A percentile compares a stretch with the other conserved stretches of the same genome.
Conservation (phyloP, 2,113 vertebrate species). For the Cromileptes altivelis region DNA sequence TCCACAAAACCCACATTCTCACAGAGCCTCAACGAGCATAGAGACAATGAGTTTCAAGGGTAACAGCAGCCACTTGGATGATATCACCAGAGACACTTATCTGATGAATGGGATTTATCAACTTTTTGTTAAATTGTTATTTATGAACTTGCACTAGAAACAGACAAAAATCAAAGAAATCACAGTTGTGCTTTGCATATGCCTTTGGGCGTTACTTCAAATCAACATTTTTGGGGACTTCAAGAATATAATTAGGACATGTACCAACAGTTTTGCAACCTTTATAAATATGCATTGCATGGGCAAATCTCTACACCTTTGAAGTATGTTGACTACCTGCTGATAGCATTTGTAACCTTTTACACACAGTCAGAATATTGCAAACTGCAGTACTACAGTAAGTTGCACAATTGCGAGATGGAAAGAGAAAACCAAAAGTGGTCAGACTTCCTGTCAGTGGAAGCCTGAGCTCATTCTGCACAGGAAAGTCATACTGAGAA, state of each 20-base stretch:
- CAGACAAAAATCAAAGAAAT: neutral
- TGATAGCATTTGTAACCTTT: neutral
- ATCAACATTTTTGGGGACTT: neutral
- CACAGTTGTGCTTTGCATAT: neutral
- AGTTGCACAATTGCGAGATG: rapidly evolving
- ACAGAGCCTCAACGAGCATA: slow-evolving; percentile 6
- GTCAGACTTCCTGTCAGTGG: neutral
- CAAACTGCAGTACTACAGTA: neutral
- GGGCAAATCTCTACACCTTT: neutral
- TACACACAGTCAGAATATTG: neutral
- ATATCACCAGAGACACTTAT: slow-evolving; percentile 7
- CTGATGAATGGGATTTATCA: neutral
- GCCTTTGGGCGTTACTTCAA: neutral
- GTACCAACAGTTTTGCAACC: neutral
- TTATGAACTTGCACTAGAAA: neutral
- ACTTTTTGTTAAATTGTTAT: neutral
- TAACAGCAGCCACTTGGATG: neutral
- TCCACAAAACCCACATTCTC: neutral
- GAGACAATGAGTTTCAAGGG: slow-evolving; percentile 10
- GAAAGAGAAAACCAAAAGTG: neutral
- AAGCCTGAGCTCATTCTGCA: neutral
- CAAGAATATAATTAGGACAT: neutral
- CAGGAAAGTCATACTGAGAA: neutral
- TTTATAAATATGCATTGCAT: neutral
- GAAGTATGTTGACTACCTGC: neutral